Conservation (phyloP, 2,797 vertebrate genomes). For the Enteromius unitaeniatus region DNA sequence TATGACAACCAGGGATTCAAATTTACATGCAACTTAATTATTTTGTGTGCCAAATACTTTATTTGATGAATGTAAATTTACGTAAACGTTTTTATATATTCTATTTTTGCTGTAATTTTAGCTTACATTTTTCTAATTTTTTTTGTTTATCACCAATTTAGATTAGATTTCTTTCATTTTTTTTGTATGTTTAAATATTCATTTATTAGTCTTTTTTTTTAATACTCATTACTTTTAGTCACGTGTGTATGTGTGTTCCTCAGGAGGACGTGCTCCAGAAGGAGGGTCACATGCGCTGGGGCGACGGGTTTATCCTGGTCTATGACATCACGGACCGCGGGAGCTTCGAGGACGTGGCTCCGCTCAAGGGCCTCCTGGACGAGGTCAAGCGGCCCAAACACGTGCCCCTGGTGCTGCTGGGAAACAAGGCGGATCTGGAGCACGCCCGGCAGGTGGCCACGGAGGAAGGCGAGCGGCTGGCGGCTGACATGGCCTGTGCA, state of each 20-base stretch:
- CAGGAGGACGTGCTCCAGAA: conserved; percentile 94
- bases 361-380: conserved; percentile 88
- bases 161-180: no score
- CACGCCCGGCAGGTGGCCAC: conserved; percentile 92
- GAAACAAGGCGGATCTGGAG: conserved; percentile 96
- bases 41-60: no score
- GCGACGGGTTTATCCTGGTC: conserved; percentile 94
- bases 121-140: no score
- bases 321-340: conserved; percentile 96
- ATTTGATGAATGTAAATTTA: no score
- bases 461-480: conserved; percentile 94
- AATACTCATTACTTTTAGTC: no score
- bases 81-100: no score
- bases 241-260: not conserved
- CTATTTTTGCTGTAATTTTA: no score
- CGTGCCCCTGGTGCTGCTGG: conserved; percentile 91
- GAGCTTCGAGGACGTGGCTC: conserved; percentile 93
- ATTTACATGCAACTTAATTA: no score
- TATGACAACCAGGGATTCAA: not conserved
- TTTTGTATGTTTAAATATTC: no score
- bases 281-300: conserved; percentile 95
- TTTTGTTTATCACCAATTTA: no score
- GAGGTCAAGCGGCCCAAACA: conserved; percentile 96
- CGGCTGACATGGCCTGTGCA: conserved; percentile 92
- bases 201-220: no score